Evolutionary conservation across 2,113 vertebrate species (phyloP).

Genomic region (Aptenodytes patagonicus): DNA sequence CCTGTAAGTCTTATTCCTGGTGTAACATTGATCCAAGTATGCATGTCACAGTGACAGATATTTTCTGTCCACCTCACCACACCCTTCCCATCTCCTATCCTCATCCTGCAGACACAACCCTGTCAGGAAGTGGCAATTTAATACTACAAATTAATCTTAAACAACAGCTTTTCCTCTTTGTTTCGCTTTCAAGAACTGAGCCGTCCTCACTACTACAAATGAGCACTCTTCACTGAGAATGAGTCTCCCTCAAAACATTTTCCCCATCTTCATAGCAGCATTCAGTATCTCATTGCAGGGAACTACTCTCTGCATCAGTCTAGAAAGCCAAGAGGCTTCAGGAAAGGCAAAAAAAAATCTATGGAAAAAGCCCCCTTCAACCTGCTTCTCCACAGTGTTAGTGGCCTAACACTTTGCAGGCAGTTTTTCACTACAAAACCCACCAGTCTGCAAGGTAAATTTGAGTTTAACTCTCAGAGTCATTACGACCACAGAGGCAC

Average conservation of each 20-base stretch:
- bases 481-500: not conserved
- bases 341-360: not conserved
- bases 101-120: not conserved
- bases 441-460: not conserved
- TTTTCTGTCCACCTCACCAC: not conserved
- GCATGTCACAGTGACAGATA: not conserved
- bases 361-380: not conserved
- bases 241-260: not conserved
- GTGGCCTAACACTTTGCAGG: not conserved
- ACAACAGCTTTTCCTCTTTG: not conserved
- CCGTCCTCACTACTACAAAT: not conserved
- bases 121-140: not conserved
- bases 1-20: not conserved
- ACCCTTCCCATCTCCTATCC: not conserved
- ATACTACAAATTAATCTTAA: not conserved
- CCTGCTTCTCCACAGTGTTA: not conserved
- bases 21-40: not conserved
- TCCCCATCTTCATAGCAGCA: not conserved
- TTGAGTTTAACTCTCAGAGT: not conserved
- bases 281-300: not conserved
- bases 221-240: rapidly evolving
- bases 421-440: not conserved
- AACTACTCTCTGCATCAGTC: not conserved
- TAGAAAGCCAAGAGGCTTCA: not conserved
- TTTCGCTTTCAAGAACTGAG: not conserved